Evolutionary conservation across 2,113 vertebrate species (phyloP).

Genomic region (Lagopus muta): DNA sequence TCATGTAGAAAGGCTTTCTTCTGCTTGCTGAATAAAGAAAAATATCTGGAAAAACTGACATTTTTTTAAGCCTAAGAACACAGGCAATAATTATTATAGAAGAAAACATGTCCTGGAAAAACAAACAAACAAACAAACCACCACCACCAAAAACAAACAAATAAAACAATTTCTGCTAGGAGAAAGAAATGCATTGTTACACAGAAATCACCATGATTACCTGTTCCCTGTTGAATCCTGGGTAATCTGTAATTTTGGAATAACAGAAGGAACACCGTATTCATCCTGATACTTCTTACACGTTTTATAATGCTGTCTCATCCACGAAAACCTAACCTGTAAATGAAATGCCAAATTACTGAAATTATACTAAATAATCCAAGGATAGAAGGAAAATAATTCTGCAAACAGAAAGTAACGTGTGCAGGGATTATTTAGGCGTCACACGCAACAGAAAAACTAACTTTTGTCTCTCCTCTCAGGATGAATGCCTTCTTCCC

Average conservation of each 20-base stretch:
- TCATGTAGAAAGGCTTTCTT: slow-evolving; percentile 1
- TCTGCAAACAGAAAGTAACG: slow-evolving; percentile 22
- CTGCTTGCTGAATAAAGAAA: slow-evolving; percentile 1
- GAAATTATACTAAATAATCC: slow-evolving; percentile 35
- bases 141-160: too few species aligned
- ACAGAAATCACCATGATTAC: slow-evolving; percentile 69
- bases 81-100: not conserved
- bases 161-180: not conserved
- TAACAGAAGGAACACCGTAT: slow-evolving; percentile 79
- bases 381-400: slow-evolving; percentile 15
- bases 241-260: slow-evolving; percentile 81
- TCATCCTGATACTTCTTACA: slow-evolving; percentile 88
- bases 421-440: not conserved
- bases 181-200: not conserved
- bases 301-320: slow-evolving; percentile 85
- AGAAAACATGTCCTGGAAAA: slow-evolving; percentile 26
- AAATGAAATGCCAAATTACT: slow-evolving; percentile 73
- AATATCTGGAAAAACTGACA: not conserved
- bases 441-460: not conserved
- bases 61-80: not conserved
- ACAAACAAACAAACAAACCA: not conserved
- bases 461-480: not conserved
- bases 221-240: slow-evolving; percentile 82
- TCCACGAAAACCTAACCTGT: slow-evolving; percentile 83
- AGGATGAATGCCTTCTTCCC: not conserved